Evolutionary conservation across 2,888 invertebrate species (phyloP).

Genomic region (Brachypterus glaber): DNA sequence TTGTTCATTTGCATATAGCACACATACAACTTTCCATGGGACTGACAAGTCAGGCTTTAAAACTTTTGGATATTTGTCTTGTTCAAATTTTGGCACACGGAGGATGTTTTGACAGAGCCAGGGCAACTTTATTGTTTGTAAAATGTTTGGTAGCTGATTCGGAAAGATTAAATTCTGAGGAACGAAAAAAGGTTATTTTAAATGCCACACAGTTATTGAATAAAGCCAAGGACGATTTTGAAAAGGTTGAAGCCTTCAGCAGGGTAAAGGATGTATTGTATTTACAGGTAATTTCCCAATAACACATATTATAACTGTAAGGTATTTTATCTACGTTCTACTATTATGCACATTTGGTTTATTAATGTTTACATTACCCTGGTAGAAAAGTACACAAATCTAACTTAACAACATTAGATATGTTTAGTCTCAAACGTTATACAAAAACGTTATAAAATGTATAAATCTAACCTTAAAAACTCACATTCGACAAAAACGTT

Average conservation of each 20-base stretch:
- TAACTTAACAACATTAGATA: too few species aligned
- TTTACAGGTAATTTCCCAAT: conserved; percentile 48
- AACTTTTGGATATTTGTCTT: conserved; percentile 48
- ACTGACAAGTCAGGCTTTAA: conserved; percentile 65
- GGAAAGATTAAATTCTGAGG: conserved; percentile 38
- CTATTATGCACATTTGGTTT: too few species aligned
- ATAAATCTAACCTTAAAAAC: too few species aligned
- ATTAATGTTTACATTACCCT: too few species aligned
- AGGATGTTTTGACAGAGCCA: conserved; percentile 69
- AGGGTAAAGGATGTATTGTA: conserved; percentile 65
- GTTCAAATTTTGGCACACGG: conserved; percentile 68
- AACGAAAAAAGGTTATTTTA: conserved; percentile 44
- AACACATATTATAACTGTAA: not conserved
- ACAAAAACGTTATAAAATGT: too few species aligned
- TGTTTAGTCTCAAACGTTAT: too few species aligned
- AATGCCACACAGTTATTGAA: conserved; percentile 54
- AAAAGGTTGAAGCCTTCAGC: conserved; percentile 65
- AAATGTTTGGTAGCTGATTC: conserved; percentile 68
- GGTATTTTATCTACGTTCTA: not conserved
- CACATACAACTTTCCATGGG: conserved; percentile 67
- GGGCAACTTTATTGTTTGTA: conserved; percentile 64
- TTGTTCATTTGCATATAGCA: conserved; percentile 70
- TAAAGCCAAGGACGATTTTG: conserved; percentile 59
- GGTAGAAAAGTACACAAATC: too few species aligned
- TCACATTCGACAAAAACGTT: too few species aligned